Evolutionary conservation across 2,113 vertebrate genomes (phyloP), one percentile per base, ranked within the genome.

Genomic region (Sebastes fasciatus): DNA sequence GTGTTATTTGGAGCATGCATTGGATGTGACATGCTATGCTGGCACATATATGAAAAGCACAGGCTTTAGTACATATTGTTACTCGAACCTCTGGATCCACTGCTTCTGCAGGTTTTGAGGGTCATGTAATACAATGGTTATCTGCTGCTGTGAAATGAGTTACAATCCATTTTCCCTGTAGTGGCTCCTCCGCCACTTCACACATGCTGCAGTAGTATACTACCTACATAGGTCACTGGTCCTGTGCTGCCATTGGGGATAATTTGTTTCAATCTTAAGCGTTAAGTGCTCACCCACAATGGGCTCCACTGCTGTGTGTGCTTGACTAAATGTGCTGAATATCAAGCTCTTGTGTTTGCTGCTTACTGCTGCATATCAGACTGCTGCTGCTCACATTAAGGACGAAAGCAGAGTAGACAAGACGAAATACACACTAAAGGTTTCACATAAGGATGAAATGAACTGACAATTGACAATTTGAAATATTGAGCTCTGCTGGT

Each of bases 261-360:
- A 11, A 80, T 84, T 58, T 73, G 34, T 77, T 82, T 82, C 48
- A 61, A 43, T 74, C 68, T 66, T 21, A 51, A 60, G 63, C 14
- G 5, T 70, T 4, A 19, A 54, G 26, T 62, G 63, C 62, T 79
- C 66, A 43, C 63, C 10, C 34, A 70, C 54, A 74, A 74, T 21
- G 11, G 5, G 23, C 48, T 70, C 46, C 49, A 72, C 26, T 13
- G 57, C 23, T 55, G 49, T 64, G 52, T 80, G 63, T 19, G 55
- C 62, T 60, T 60, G 16, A 68, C 69, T 64, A 52, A 77, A 73
- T 80, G 23, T n/a, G 40, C 64, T 79, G 73, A 81, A 77, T 73
- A 78, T 83, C 61, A 77, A 52, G 77, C 23, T 64, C n/a, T 2
- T 73, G 67, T 61, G 46, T 71, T 21, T 45, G 21, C 79, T 70